Evolutionary conservation across 2,797 vertebrate genomes (phyloP).

Genomic region (Microctenopoma stevenorrisi): DNA sequence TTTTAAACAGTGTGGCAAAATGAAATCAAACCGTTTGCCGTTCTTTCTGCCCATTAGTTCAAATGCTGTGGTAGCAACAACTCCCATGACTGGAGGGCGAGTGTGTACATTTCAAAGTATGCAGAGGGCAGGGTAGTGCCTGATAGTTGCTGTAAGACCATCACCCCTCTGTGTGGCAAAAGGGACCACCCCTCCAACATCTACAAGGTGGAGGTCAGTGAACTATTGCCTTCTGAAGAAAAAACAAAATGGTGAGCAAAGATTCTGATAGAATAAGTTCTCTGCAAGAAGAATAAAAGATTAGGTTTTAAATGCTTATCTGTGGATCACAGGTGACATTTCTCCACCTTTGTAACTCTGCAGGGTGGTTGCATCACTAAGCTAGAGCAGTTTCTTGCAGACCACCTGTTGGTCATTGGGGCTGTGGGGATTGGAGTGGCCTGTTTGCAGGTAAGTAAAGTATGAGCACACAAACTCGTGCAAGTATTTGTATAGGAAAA

Average conservation of each 20-base stretch:
- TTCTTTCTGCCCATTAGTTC: slow-evolving; percentile 77
- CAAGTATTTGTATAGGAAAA: no score
- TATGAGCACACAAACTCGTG: no score
- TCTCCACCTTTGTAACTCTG: slow-evolving; percentile 17
- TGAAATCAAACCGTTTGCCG: neutral
- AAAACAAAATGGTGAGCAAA: neutral
- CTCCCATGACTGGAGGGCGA: slow-evolving; percentile 86
- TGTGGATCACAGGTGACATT: slow-evolving; percentile 9
- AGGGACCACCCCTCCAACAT: slow-evolving; percentile 92
- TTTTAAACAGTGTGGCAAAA: neutral
- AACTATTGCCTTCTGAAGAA: neutral
- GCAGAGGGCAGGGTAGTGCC: slow-evolving; percentile 83
- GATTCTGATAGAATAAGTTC: slow-evolving; percentile 18
- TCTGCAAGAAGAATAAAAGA: slow-evolving; percentile 40
- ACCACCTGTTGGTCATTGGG: slow-evolving; percentile 88
- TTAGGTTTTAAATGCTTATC: slow-evolving; percentile 41
- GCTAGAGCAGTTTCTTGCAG: slow-evolving; percentile 88
- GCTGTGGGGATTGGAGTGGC: slow-evolving; percentile 90
- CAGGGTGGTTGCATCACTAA: slow-evolving; percentile 90
- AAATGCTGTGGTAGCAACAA: slow-evolving; percentile 91
- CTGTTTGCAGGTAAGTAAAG: slow-evolving; percentile 86
- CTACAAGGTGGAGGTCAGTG: slow-evolving; percentile 90
- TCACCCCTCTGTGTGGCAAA: slow-evolving; percentile 82
- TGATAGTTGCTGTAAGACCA: slow-evolving; percentile 91
- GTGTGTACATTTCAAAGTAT: slow-evolving; percentile 74